Evolutionary conservation across 2,888 invertebrate genomes (phyloP).

Genomic region (Megaustenia siamemsis): DNA sequence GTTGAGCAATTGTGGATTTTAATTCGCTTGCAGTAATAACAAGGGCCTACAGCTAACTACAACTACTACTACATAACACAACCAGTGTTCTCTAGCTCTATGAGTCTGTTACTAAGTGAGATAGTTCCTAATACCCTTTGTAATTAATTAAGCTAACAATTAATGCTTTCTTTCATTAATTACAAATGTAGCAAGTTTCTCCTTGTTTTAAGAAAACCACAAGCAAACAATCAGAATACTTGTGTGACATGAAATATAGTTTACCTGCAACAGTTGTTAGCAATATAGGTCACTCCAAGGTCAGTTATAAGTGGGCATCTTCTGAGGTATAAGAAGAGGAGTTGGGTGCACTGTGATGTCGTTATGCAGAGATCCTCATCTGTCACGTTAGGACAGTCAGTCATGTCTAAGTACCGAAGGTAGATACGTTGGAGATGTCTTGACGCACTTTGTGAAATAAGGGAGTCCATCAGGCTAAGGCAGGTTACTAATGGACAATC

Average conservation of each 20-base stretch:
- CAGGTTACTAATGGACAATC: constrained; percentile 89
- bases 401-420: constrained; percentile 92
- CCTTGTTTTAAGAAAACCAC: too few species aligned
- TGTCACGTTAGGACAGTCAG: constrained; percentile 91
- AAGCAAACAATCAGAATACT: too few species aligned
- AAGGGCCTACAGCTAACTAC: too few species aligned
- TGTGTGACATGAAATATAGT: background rate
- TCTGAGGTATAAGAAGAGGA: constrained; percentile 91
- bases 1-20: too few species aligned
- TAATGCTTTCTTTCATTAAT: too few species aligned
- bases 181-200: too few species aligned
- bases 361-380: constrained; percentile 91
- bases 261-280: constrained; percentile 87
- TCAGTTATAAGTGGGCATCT: constrained; percentile 94
- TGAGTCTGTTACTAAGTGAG: too few species aligned
- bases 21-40: too few species aligned
- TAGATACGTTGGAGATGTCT: constrained; percentile 82
- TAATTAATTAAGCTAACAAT: too few species aligned
- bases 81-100: too few species aligned
- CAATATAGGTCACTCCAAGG: constrained; percentile 93
- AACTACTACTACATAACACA: too few species aligned
- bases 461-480: constrained; percentile 82
- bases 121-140: too few species aligned
- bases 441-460: constrained; percentile 75
- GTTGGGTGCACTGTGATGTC: constrained; percentile 91